These are phyloP conservation scores for Trichacis sp. DNA, from an alignment of 2,888 invertebrate species.

Conservation along the genomic window DNA sequence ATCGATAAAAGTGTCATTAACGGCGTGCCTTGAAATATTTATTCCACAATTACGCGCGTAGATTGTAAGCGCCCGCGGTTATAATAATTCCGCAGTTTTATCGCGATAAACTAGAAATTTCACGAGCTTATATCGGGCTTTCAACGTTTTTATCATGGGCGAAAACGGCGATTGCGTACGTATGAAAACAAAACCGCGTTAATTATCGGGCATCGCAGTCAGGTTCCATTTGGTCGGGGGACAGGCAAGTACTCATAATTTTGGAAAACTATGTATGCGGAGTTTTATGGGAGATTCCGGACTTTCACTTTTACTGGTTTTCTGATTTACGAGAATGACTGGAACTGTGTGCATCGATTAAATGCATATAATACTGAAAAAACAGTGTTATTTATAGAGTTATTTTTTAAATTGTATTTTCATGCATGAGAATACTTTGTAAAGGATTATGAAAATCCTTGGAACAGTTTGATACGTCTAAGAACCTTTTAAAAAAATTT, in stretches of 20 bases:
- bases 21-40: constrained; percentile 7
- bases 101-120: constrained; percentile 3
- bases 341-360: too few species aligned
- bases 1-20: constrained; percentile 10
- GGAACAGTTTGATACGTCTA: too few species aligned
- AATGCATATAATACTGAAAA: too few species aligned
- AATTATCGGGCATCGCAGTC: neutral
- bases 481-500: too few species aligned
- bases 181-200: neutral
- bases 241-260: neutral
- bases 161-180: neutral
- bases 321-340: too few species aligned
- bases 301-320: too few species aligned
- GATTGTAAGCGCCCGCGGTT: neutral
- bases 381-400: too few species aligned
- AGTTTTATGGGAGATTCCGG: too few species aligned
- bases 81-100: constrained; percentile 1
- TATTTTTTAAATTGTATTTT: too few species aligned
- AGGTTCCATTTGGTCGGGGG: neutral
- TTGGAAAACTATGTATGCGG: too few species aligned
- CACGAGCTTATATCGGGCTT: neutral
- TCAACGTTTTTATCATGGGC: neutral
- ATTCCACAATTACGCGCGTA: constrained; percentile 7
- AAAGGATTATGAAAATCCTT: too few species aligned
- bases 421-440: too few species aligned